A percentile compares a stretch with the other conserved stretches of the same genome.
phyloP scores from a whole-genome alignment of 2,888 invertebrate species.

The Drosophila meridionalis region DNA sequence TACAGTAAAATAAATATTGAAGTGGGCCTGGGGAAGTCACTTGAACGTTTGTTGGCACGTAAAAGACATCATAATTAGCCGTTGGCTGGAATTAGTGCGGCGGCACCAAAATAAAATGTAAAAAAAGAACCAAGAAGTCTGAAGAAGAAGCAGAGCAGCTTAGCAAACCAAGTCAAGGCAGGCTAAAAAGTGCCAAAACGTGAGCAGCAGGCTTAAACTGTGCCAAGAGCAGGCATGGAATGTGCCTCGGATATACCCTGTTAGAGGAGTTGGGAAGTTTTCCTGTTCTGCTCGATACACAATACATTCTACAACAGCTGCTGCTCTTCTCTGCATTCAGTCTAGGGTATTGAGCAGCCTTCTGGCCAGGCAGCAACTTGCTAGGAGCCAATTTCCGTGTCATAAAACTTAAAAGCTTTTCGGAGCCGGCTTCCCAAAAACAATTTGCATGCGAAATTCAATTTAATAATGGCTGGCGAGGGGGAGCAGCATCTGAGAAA shows the following conservation, averaged over 20 bases:
- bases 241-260: not conserved
- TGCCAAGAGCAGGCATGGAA: not conserved
- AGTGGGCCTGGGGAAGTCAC: constrained; percentile 72
- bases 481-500: constrained; percentile 30
- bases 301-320: not conserved
- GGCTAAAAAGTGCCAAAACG: constrained; percentile 43
- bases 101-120: constrained; percentile 5
- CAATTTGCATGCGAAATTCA: constrained; percentile 77
- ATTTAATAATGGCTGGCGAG: constrained; percentile 70
- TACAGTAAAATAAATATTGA: constrained; percentile 78
- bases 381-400: constrained; percentile 80
- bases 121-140: constrained; percentile 2
- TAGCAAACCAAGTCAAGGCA: constrained; percentile 25
- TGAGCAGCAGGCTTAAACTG: constrained; percentile 11
- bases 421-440: constrained; percentile 59
- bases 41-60: constrained; percentile 76
- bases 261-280: not conserved
- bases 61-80: constrained; percentile 81
- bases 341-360: constrained; percentile 36
- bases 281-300: no score
- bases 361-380: constrained; percentile 55
- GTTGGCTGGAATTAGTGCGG: constrained; percentile 63
- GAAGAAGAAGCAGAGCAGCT: constrained; percentile 1
- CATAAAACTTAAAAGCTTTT: constrained; percentile 82
- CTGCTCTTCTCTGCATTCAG: no score